These are phyloP conservation scores for Chymomyza caudatula DNA, from an alignment of 2,888 invertebrate species.

Conservation along the genomic window DNA sequence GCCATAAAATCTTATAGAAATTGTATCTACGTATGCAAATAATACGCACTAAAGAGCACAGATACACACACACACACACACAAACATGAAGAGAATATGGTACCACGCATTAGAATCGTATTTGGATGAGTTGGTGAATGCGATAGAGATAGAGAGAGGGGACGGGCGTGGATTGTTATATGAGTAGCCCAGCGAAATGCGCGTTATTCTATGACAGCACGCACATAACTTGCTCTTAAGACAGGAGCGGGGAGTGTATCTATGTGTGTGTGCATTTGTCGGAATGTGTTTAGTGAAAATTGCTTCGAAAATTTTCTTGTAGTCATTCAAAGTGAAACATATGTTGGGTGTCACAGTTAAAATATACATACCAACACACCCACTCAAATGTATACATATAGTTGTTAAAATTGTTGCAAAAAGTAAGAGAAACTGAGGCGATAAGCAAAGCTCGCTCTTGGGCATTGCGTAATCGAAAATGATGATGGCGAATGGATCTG, in stretches of 20 bases:
- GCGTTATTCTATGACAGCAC: background rate
- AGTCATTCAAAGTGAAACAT: constrained; percentile 66
- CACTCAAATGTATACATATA: too few relatives aligned
- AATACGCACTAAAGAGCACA: constrained; percentile 10
- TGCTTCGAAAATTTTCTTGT: constrained; percentile 58
- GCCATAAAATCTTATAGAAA: constrained; percentile 36
- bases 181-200: background rate
- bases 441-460: background rate
- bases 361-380: constrained; percentile 32
- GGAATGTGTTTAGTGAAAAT: constrained; percentile 64
- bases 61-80: too few relatives aligned
- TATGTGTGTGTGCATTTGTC: background rate
- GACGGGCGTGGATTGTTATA: background rate
- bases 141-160: background rate
- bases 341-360: constrained; percentile 64
- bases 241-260: too few relatives aligned
- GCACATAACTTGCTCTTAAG: too few relatives aligned
- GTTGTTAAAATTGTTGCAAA: too few relatives aligned
- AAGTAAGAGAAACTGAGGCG: background rate
- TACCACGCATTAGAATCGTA: constrained; percentile 42
- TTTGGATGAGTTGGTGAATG: constrained; percentile 26
- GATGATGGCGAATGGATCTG: background rate
- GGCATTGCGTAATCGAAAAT: background rate
- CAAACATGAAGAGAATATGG: constrained; percentile 15
- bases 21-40: constrained; percentile 40